A percentile compares a stretch with the other conserved stretches of the same genome.
Evolutionary conservation across 1,140 invertebrate species (phyloP).

Genomic region (Drepana arcuata): DNA sequence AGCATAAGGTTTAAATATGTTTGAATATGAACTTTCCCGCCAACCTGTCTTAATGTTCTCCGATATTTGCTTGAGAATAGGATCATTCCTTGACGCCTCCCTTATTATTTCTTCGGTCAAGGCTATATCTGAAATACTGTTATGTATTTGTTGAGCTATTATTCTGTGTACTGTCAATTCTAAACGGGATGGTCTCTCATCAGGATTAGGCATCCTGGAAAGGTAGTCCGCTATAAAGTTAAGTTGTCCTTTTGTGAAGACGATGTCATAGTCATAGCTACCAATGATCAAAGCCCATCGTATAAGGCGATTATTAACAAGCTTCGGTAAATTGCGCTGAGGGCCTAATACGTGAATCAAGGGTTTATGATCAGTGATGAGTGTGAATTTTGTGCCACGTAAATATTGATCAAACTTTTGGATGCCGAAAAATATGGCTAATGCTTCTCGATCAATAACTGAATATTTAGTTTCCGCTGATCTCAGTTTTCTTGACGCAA

Average conservation of each 20-base stretch:
- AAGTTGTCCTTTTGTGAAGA: not conserved
- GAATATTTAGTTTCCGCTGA: slow-evolving; percentile 23
- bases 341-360: not conserved
- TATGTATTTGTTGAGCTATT: too few relatives aligned
- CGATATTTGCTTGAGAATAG: slow-evolving; percentile 15
- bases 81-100: slow-evolving; percentile 7
- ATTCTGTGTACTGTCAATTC: too few relatives aligned
- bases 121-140: too few relatives aligned
- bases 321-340: not conserved
- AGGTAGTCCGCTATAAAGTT: not conserved
- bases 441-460: slow-evolving; percentile 20
- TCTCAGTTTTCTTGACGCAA: slow-evolving; percentile 23
- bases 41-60: slow-evolving; percentile 17
- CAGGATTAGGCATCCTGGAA: not conserved
- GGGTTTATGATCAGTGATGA: slow-evolving; percentile 1
- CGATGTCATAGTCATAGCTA: not conserved
- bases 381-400: slow-evolving; percentile 1
- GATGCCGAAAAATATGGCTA: slow-evolving; percentile 5
- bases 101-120: slow-evolving; percentile 6
- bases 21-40: too few relatives aligned
- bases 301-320: slow-evolving; percentile 1
- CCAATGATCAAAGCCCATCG: not conserved
- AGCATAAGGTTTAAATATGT: too few relatives aligned
- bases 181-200: slow-evolving; percentile 8
- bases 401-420: slow-evolving; percentile 5